Evolutionary conservation across 2,113 vertebrate species (phyloP).

Genomic region (Mormyrus lacerda): DNA sequence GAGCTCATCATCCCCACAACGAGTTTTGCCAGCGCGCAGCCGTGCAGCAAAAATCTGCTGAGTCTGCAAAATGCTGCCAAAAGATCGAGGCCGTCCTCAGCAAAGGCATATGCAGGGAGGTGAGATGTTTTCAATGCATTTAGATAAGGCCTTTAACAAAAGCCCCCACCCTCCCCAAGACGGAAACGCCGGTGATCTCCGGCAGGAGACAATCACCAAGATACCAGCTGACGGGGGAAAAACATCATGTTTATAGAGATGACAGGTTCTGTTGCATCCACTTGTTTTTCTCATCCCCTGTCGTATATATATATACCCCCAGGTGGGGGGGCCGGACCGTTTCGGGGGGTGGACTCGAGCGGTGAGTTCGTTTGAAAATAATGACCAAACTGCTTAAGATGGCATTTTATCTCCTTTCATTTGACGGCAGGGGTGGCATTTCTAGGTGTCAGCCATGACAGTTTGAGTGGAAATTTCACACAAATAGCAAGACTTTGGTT

Average conservation of each 20-base stretch:
- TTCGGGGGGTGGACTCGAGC: slow-evolving; percentile 42
- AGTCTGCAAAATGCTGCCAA: background rate
- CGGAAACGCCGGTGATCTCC: slow-evolving; percentile 70
- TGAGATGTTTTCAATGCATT: slow-evolving; percentile 69
- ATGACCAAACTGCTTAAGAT: slow-evolving; percentile 49
- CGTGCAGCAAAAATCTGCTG: background rate
- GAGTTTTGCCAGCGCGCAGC: background rate
- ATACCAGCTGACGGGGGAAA: slow-evolving; percentile 61
- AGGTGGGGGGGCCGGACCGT: slow-evolving; percentile 35
- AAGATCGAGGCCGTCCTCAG: background rate
- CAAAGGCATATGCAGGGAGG: slow-evolving; percentile 45
- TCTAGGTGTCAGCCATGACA: slow-evolving; percentile 47
- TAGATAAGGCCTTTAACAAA: slow-evolving; percentile 75
- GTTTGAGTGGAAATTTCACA: slow-evolving; percentile 35
- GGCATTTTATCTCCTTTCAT: slow-evolving; percentile 54
- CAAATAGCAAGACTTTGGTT: background rate
- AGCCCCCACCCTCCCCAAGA: slow-evolving; percentile 54
- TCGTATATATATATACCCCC: slow-evolving; percentile 20
- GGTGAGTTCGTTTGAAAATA: slow-evolving; percentile 46
- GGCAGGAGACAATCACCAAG: slow-evolving; percentile 55
- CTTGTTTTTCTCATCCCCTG: slow-evolving; percentile 37
- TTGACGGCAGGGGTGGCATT: slow-evolving; percentile 44
- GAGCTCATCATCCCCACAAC: background rate
- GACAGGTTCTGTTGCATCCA: slow-evolving; percentile 65
- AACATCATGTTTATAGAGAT: slow-evolving; percentile 68